phyloP scores from a whole-genome alignment of 2,113 vertebrate genomes.

The Lasiurus cinereus region DNA sequence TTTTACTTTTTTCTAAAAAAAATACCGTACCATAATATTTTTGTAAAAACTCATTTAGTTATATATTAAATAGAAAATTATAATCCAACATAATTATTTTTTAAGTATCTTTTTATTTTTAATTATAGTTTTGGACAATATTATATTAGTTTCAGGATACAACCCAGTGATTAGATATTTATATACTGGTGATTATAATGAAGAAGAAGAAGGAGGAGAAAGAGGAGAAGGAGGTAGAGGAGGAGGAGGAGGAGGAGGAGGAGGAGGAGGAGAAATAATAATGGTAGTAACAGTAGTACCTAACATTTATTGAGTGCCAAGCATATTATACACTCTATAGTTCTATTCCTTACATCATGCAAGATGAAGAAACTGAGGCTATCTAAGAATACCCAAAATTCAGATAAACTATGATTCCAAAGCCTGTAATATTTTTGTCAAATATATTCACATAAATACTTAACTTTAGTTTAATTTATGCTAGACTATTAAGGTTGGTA shows the following conservation, averaged over 20 bases:
- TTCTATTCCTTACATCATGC: neutral
- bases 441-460: neutral
- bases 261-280: no score
- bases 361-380: neutral
- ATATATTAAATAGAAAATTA: neutral
- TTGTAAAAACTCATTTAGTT: conserved; percentile 14
- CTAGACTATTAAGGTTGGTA: neutral
- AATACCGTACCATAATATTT: neutral
- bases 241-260: no score
- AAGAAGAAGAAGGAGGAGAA: neutral
- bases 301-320: neutral
- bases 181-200: neutral
- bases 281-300: neutral
- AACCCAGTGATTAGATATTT: neutral
- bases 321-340: neutral
- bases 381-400: neutral
- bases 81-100: neutral
- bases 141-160: neutral
- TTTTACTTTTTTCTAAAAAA: conserved; percentile 5
- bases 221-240: no score
- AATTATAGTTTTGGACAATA: neutral
- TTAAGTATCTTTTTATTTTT: neutral
- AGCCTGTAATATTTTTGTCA: conserved; percentile 8
- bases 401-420: neutral
- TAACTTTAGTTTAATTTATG: conserved; percentile 35